phyloP scores from a whole-genome alignment of 2,797 vertebrate genomes.

The Falco cherrug region DNA sequence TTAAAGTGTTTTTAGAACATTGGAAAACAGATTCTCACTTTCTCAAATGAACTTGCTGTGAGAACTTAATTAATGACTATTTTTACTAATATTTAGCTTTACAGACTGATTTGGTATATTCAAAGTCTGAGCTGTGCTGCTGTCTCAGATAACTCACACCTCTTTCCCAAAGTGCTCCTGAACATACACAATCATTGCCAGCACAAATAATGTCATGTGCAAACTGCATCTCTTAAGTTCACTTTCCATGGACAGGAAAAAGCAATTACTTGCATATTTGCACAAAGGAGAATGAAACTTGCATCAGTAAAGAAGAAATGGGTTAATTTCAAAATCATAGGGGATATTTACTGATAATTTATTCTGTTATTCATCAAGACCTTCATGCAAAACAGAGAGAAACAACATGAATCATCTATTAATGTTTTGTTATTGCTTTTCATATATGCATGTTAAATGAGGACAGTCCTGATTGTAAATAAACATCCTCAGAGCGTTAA shows the following conservation, averaged over 20 bases:
- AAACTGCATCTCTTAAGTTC: background rate
- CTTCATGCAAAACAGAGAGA: background rate
- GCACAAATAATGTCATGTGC: background rate
- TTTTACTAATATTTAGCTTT: background rate
- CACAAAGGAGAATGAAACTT: background rate
- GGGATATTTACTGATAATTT: conserved; percentile 2
- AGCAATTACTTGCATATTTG: conserved; percentile 14
- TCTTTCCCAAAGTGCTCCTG: background rate
- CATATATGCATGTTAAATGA: background rate
- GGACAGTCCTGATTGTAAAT: background rate
- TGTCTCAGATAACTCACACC: background rate
- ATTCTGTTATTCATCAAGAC: background rate
- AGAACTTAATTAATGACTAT: background rate
- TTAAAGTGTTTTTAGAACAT: background rate
- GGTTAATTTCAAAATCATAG: conserved; percentile 9
- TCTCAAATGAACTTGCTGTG: background rate
- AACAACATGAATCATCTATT: background rate
- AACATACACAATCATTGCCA: background rate
- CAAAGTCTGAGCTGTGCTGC: background rate
- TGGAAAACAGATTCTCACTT: background rate
- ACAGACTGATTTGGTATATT: background rate
- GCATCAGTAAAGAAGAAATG: background rate
- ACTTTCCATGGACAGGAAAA: background rate
- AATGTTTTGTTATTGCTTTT: background rate
- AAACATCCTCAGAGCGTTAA: background rate